phyloP scores from a whole-genome alignment of 2,888 invertebrate genomes.

The Mesochorus sp. region DNA sequence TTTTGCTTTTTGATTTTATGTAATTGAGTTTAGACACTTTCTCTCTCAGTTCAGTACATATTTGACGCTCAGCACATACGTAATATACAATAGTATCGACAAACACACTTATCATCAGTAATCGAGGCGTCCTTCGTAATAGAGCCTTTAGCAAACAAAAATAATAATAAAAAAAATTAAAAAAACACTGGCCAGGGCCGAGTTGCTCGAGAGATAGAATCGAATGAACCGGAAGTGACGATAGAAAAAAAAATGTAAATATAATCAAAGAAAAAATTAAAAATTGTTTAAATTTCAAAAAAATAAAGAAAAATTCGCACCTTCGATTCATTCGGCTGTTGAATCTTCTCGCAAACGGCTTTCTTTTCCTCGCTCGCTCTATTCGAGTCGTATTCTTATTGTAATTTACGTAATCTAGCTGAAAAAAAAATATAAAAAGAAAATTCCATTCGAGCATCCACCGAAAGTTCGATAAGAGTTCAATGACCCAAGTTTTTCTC shows the following conservation, averaged over 20 bases:
- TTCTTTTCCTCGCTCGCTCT: not conserved
- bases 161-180: not conserved
- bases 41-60: not conserved
- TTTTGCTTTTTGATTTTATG: not conserved
- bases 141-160: conserved; percentile 31
- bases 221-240: conserved; percentile 34
- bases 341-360: conserved; percentile 14
- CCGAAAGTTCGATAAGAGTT: conserved; percentile 25
- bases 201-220: conserved; percentile 27
- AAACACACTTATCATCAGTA: conserved; percentile 18
- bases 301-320: not conserved
- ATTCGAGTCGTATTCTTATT: not conserved
- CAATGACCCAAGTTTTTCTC: conserved; percentile 23
- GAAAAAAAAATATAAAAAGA: conserved; percentile 3
- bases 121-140: conserved; percentile 30
- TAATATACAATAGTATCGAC: conserved; percentile 37
- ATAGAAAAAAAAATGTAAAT: not conserved
- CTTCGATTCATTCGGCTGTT: conserved; percentile 28
- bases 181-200: conserved; percentile 45
- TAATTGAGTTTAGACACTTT: not conserved
- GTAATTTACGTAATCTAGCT: conserved; percentile 27
- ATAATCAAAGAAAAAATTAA: not conserved
- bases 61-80: conserved; percentile 34
- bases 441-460: conserved; percentile 13
- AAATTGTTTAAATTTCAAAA: not conserved